Evolutionary conservation across 2,888 invertebrate species (phyloP).

Genomic region (Diadromus collaris): DNA sequence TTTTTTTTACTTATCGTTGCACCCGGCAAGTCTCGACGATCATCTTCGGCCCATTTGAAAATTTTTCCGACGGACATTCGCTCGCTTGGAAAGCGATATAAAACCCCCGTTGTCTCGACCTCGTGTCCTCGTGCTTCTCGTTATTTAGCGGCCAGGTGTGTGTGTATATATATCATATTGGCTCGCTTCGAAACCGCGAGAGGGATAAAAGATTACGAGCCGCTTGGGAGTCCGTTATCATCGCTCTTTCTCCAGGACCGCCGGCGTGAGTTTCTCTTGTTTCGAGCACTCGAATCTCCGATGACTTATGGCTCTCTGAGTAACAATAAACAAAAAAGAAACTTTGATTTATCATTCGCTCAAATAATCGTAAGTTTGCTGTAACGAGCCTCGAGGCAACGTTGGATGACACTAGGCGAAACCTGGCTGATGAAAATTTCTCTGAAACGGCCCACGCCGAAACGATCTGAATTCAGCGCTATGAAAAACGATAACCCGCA

Average conservation of each 20-base stretch:
- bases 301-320: conserved; percentile 20
- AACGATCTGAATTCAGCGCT: too few species aligned
- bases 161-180: neutral
- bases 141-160: conserved; percentile 33
- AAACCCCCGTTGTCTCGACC: conserved; percentile 57
- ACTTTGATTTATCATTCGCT: conserved; percentile 31
- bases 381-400: neutral
- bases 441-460: too few species aligned
- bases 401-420: neutral
- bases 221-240: conserved; percentile 55
- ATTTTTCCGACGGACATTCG: conserved; percentile 28
- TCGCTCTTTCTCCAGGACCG: conserved; percentile 19
- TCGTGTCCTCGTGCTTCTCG: conserved; percentile 46
- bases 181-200: conserved; percentile 11
- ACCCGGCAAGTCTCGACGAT: conserved; percentile 24
- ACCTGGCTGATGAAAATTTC: neutral
- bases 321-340: neutral
- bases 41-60: conserved; percentile 38
- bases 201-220: conserved; percentile 35
- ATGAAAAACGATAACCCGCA: neutral
- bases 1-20: neutral
- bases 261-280: conserved; percentile 34
- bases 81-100: conserved; percentile 37
- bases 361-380: neutral
- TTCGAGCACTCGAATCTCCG: conserved; percentile 11